phyloP scores from a whole-genome alignment of 2,797 vertebrate species.

The Pelochelys cantorii region DNA sequence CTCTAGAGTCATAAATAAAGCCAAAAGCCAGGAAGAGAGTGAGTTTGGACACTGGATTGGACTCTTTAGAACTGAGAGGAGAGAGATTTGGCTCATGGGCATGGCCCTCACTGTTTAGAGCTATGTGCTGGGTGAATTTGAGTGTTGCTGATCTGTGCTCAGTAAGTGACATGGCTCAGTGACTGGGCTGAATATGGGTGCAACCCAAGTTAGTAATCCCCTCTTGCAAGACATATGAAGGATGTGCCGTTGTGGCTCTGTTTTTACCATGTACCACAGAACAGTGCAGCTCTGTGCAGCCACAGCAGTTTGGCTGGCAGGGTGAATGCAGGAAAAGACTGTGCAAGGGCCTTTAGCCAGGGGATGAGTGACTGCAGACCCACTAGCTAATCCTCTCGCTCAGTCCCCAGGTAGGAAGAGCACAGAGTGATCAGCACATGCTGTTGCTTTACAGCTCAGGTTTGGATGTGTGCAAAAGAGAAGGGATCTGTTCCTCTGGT shows the following conservation, averaged over 20 bases:
- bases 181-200: neutral
- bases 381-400: neutral
- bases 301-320: neutral
- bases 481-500: neutral
- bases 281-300: fast-evolving
- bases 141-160: neutral
- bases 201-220: neutral
- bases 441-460: neutral
- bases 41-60: neutral
- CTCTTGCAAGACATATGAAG: neutral
- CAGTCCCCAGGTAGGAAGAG: neutral
- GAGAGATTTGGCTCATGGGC: neutral
- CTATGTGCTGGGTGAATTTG: neutral
- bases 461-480: neutral
- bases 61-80: neutral
- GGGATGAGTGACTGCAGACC: neutral
- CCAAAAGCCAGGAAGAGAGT: neutral
- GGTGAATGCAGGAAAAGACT: neutral
- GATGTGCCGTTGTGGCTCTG: neutral
- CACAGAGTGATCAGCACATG: neutral
- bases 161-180: too few relatives aligned
- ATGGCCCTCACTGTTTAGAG: conserved; percentile 6
- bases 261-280: fast-evolving
- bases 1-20: conserved; percentile 37
- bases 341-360: neutral